Conservation (phyloP, 2,888 invertebrate species). For the Phaonia tiefii region DNA sequence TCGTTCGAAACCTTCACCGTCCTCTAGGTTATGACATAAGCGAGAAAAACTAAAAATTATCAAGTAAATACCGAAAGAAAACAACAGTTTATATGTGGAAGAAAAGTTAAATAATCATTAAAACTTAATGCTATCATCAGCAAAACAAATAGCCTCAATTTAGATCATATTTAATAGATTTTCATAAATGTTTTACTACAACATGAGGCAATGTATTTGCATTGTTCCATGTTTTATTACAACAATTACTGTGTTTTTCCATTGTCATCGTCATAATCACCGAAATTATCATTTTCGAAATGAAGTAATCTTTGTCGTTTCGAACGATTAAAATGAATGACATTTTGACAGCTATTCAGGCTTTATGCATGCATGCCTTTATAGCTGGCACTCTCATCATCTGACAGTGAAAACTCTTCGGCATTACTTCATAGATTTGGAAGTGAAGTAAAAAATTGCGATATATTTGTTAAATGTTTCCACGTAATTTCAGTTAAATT, state of each 20-base stretch:
- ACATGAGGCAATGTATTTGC: conserved; percentile 18
- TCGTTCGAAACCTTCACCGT: too few species aligned
- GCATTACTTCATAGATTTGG: too few species aligned
- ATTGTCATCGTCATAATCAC: conserved; percentile 24
- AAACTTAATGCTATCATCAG: conserved; percentile 57
- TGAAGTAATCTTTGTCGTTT: not conserved
- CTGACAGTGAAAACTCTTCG: too few species aligned
- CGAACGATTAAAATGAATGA: conserved; percentile 11
- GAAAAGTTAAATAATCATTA: conserved; percentile 31
- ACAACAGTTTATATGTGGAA: conserved; percentile 30
- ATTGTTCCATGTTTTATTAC: conserved; percentile 28
- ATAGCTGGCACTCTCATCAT: conserved; percentile 17
- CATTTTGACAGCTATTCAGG: conserved; percentile 40
- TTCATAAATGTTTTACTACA: conserved; percentile 45
- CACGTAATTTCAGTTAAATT: conserved; percentile 40
- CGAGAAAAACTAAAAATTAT: not conserved
- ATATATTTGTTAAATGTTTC: conserved; percentile 30
- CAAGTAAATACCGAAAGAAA: conserved; percentile 16
- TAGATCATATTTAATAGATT: conserved; percentile 48
- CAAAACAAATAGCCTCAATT: conserved; percentile 57
- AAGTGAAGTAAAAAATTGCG: not conserved
- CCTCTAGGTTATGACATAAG: not conserved
- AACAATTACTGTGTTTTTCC: conserved; percentile 17
- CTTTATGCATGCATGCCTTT: conserved; percentile 57
- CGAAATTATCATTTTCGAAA: conserved; percentile 18